phyloP scores from a whole-genome alignment of 2,888 invertebrate species.

The Andrena minutula region DNA sequence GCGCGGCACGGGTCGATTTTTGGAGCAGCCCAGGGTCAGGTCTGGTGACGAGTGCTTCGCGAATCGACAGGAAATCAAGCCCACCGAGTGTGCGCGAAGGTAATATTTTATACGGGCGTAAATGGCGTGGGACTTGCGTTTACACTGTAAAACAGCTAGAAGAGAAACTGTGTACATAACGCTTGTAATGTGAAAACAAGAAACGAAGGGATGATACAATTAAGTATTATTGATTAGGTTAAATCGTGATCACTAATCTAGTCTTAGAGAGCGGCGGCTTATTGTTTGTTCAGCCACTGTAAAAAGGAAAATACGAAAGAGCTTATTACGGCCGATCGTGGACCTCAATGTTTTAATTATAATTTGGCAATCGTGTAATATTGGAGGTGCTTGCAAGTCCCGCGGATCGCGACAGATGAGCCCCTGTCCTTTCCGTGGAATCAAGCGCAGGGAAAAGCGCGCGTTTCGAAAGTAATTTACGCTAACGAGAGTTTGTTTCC shows the following conservation, averaged over 20 bases:
- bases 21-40: background rate
- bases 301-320: constrained; percentile 16
- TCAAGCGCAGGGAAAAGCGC: background rate
- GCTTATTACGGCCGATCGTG: constrained; percentile 29
- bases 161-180: constrained; percentile 33
- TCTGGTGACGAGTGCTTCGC: background rate
- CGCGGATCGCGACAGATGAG: constrained; percentile 69
- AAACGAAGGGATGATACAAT: background rate
- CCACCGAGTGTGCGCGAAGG: background rate
- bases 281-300: constrained; percentile 15
- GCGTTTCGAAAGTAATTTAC: constrained; percentile 32
- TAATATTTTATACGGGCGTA: constrained; percentile 39
- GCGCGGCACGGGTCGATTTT: constrained; percentile 17
- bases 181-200: constrained; percentile 5
- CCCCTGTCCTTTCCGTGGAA: constrained; percentile 69
- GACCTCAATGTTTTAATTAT: constrained; percentile 7
- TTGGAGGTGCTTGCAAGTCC: constrained; percentile 10
- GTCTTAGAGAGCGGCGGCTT: constrained; percentile 19
- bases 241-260: constrained; percentile 41
- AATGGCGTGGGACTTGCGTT: constrained; percentile 10
- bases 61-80: background rate
- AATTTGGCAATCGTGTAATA: background rate
- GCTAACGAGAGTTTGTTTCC: constrained; percentile 40
- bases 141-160: constrained; percentile 7
- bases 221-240: constrained; percentile 4